Conservation (phyloP, 1,140 invertebrate genomes). For the Lysiphlebus fabarum region DNA sequence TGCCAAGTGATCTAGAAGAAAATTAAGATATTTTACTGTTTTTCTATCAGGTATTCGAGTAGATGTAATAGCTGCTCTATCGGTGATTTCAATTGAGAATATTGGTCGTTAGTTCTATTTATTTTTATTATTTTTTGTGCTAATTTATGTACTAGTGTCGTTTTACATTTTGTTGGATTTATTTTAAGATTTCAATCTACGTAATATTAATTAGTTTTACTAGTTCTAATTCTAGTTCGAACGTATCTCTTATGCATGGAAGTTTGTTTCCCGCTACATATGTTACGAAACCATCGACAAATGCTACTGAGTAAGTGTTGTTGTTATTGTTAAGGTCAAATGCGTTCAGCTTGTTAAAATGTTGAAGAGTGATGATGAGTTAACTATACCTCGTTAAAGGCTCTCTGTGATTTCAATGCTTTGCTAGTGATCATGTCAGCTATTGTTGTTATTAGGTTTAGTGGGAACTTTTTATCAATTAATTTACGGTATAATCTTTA, state of each 20-base stretch:
- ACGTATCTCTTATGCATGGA: background rate
- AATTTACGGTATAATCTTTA: constrained; percentile 9
- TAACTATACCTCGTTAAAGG: constrained; percentile 17
- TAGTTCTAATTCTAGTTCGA: constrained; percentile 2
- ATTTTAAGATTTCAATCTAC: constrained; percentile 18
- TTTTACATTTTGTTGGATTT: constrained; percentile 19
- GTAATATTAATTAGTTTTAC: constrained; percentile 12
- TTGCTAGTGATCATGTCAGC: constrained; percentile 14
- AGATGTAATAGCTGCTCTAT: background rate
- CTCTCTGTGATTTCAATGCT: constrained; percentile 2
- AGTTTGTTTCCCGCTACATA: constrained; percentile 9
- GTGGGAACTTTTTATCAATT: constrained; percentile 12
- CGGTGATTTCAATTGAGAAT: background rate
- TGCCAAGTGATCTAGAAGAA: constrained; percentile 8
- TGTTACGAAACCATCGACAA: constrained; percentile 20
- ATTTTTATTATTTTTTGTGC: background rate
- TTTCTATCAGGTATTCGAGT: constrained; percentile 18
- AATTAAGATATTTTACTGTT: constrained; percentile 17
- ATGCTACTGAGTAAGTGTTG: constrained; percentile 10
- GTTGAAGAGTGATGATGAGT: constrained; percentile 25
- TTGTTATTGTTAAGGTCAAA: constrained; percentile 1
- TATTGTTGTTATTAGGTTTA: background rate
- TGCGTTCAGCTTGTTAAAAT: constrained; percentile 17
- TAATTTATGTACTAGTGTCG: constrained; percentile 18
- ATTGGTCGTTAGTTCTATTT: background rate